Evolutionary conservation across 2,797 vertebrate genomes (phyloP).

Genomic region (Xenopus petersii): DNA sequence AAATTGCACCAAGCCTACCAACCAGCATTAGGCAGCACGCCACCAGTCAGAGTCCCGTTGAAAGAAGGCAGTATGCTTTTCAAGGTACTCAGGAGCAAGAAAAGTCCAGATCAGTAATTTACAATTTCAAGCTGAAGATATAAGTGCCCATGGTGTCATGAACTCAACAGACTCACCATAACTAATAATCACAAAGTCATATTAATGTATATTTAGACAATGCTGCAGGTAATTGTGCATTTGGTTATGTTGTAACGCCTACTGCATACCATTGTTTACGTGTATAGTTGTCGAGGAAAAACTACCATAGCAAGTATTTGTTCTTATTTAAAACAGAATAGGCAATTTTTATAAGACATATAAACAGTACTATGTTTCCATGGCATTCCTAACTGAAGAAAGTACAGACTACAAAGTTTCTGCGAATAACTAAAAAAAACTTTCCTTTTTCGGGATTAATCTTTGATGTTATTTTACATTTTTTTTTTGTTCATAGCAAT

Average conservation of each 20-base stretch:
- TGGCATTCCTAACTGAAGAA: neutral
- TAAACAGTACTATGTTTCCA: constrained; percentile 6
- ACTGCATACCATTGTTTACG: no score
- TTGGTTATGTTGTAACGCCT: no score
- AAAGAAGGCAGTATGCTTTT: constrained; percentile 37
- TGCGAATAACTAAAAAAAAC: constrained; percentile 48
- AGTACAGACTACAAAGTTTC: constrained; percentile 4
- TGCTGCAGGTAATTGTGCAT: no score
- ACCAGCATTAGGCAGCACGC: constrained; percentile 57
- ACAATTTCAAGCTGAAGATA: neutral
- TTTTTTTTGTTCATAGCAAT: constrained; percentile 65
- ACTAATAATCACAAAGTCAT: neutral
- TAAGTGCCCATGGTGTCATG: neutral
- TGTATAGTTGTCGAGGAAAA: no score
- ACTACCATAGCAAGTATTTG: no score
- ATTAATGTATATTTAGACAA: no score
- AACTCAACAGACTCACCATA: neutral
- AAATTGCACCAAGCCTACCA: constrained; percentile 62
- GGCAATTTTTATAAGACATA: constrained; percentile 2
- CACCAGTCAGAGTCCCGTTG: constrained; percentile 45
- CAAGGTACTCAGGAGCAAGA: neutral
- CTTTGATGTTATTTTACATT: constrained; percentile 71
- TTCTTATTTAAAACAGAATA: no score
- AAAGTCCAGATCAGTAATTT: neutral
- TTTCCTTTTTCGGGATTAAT: constrained; percentile 72